A percentile compares a stretch with the other conserved stretches of the same genome.
Conservation (phyloP, 2,888 invertebrate species). For the Glomeris marginata region DNA sequence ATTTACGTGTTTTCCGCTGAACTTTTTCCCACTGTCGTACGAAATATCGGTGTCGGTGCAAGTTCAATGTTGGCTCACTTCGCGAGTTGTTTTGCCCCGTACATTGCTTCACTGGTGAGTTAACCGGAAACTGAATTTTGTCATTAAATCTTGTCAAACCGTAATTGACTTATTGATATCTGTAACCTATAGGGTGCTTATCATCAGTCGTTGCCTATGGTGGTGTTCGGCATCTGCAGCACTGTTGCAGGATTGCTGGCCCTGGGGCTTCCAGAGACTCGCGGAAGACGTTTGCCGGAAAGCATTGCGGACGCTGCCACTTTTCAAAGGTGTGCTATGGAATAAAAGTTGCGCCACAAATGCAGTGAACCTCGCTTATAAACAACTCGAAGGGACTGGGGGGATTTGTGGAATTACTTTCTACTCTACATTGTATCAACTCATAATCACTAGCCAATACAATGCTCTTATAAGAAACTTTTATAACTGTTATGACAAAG, state of each 20-base stretch:
- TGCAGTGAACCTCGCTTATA: too few species aligned
- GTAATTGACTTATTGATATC: not conserved
- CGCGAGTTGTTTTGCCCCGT: constrained; percentile 73
- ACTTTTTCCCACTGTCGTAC: constrained; percentile 72
- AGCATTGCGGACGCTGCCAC: constrained; percentile 24
- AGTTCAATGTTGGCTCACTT: constrained; percentile 71
- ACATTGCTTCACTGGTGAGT: constrained; percentile 50
- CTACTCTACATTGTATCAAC: too few species aligned
- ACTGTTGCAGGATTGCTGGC: constrained; percentile 51
- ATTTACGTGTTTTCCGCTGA: constrained; percentile 78
- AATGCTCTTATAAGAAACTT: too few species aligned
- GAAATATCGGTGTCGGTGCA: constrained; percentile 72
- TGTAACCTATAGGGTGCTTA: constrained; percentile 17
- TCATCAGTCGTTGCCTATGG: constrained; percentile 38
- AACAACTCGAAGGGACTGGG: too few species aligned
- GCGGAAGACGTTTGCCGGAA: constrained; percentile 57
- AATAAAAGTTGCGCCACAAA: too few species aligned
- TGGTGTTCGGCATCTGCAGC: constrained; percentile 54
- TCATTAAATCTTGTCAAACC: not conserved
- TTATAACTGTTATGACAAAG: too few species aligned
- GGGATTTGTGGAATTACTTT: too few species aligned
- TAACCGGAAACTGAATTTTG: not conserved
- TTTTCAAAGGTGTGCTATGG: constrained; percentile 6
- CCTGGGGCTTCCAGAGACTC: constrained; percentile 58
- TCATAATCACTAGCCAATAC: too few species aligned